Evolutionary conservation across 2,113 vertebrate genomes (phyloP), one percentile per base, ranked within the genome.

Genomic region (Arvicanthis niloticus): DNA sequence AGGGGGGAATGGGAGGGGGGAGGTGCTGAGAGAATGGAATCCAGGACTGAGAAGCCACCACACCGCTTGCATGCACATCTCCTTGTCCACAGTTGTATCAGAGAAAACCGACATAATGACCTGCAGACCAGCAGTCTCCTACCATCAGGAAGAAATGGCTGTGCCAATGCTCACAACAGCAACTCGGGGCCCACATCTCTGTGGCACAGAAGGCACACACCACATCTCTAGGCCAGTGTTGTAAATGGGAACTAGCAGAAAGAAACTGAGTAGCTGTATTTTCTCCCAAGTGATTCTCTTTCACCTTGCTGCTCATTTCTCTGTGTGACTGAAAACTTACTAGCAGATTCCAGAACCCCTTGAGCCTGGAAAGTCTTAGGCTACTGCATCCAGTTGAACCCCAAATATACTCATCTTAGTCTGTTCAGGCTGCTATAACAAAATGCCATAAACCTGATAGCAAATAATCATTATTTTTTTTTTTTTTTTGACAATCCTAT

Each of bases 261-360:
- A 42, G 62, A 85, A 87, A 90, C 0, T 42, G 51, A 85, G 21
- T 51, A 29, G 73, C 29, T 68, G 45, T 24, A 1, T 77, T 31
- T 86, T 93, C 86, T 84, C 73, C 24, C 40, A 58, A 89, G 70
- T 78, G 21, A 31, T 92, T 86, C 37, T 84, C 81, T 51, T 68
- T 60, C 51, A 76, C 42, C 19, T 60, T n/a, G n/a, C 45, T 60
- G 87, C 51, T 58, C 78, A 26, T 76, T 94, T 89, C n/a, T 81
- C 84, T 82, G 45, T 75, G 65, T 85, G 37, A 75, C 56, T 87
- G 77, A 40, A 93, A 92, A 90, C 88, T 7, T 13, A 65, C 84
- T 86, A 65, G 51, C 76, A 42, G 81, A 88, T 87, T 76, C 91
- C 65, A 85, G n/a, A 95, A 58, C 34, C 89, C 73, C 40, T 77